Conservation (phyloP, 2,797 vertebrate species). For the Fratercula arctica region DNA sequence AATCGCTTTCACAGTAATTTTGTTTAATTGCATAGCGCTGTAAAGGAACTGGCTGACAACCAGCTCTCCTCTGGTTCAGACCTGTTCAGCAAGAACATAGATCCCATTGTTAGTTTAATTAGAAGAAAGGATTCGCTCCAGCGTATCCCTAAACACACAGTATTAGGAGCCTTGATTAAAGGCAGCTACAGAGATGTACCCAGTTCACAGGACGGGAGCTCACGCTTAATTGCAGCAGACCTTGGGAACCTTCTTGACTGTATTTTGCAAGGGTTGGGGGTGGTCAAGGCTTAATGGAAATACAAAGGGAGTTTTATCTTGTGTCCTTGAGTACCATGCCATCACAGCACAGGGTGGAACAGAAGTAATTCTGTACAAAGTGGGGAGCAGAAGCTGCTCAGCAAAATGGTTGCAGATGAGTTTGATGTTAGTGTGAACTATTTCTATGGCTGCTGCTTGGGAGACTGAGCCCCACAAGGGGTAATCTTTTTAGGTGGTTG, state of each 20-base stretch:
- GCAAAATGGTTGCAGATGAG: neutral
- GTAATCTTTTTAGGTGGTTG: neutral
- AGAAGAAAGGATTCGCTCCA: constrained; percentile 66
- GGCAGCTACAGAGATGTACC: neutral
- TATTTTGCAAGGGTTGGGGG: neutral
- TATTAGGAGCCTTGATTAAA: constrained; percentile 56
- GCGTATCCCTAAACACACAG: neutral
- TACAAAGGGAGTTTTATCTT: constrained; percentile 54
- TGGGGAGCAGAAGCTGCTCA: neutral
- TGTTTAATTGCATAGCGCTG: constrained; percentile 35
- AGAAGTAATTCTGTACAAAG: constrained; percentile 3
- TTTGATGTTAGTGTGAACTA: neutral
- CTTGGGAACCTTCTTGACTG: constrained; percentile 38
- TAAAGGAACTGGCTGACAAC: constrained; percentile 63
- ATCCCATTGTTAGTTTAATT: constrained; percentile 70
- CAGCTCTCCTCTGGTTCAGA: constrained; percentile 55
- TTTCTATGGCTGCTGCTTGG: neutral
- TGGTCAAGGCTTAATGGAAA: neutral
- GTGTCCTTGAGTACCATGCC: neutral
- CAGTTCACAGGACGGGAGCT: neutral
- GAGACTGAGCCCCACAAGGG: neutral
- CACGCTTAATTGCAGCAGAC: constrained; percentile 52
- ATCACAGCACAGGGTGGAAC: neutral
- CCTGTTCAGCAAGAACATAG: constrained; percentile 64
- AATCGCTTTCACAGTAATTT: constrained; percentile 48